Evolutionary conservation across 2,113 vertebrate species (phyloP).

Genomic region (Amblyornis subalaris): DNA sequence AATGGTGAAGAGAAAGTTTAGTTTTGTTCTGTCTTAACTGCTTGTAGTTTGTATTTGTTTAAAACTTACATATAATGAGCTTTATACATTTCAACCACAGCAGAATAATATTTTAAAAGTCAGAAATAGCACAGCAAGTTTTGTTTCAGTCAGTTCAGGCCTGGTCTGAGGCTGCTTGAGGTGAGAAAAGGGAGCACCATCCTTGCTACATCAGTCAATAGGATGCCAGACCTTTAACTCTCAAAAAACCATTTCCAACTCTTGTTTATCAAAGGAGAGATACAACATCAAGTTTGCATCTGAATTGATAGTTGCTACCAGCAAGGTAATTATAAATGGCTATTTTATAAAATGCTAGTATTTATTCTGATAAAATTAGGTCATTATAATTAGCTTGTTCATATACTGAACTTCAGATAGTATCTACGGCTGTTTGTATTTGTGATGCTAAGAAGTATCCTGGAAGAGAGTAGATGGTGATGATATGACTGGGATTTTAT

Average conservation of each 20-base stretch:
- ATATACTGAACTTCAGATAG: not conserved
- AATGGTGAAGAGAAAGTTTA: not conserved
- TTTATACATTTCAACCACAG: not conserved
- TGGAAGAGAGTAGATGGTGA: not conserved
- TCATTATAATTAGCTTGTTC: not conserved
- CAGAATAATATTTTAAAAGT: not conserved
- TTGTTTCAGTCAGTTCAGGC: not conserved
- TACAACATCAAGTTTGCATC: not conserved
- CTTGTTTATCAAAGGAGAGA: not conserved
- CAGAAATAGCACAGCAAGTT: not conserved
- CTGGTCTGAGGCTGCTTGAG: not conserved
- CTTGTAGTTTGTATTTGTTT: not conserved
- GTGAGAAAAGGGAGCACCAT: not conserved
- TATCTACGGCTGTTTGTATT: not conserved
- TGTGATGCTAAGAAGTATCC: not conserved
- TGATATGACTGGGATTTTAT: not conserved
- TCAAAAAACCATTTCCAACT: not conserved
- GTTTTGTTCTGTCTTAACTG: not conserved
- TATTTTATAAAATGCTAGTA: not conserved
- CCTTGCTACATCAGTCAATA: not conserved
- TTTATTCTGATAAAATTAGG: not conserved
- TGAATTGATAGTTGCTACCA: not conserved
- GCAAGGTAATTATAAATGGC: not conserved
- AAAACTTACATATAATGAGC: not conserved
- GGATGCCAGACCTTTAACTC: not conserved